Percentiles rank a stretch among this genome's conserved stretches.
phyloP scores from a whole-genome alignment of 2,113 vertebrate genomes.

The Campylomormyrus tamandua region DNA sequence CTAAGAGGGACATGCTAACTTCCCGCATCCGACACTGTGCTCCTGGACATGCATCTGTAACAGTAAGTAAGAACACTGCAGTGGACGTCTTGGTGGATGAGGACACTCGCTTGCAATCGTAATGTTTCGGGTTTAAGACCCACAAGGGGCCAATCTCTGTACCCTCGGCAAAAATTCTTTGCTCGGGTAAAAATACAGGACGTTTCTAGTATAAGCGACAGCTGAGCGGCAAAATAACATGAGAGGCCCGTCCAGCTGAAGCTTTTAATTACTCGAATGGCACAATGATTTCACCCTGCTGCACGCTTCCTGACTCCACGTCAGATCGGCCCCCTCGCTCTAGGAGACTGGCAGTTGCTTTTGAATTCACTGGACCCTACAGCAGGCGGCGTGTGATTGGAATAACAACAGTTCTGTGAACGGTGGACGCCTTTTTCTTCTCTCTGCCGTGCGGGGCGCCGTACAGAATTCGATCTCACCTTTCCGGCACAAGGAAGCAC shows the following conservation, averaged over 20 bases:
- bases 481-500: conserved; percentile 34
- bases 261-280: neutral
- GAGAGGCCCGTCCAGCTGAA: neutral
- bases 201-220: neutral
- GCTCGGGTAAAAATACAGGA: neutral
- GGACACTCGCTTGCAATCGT: neutral
- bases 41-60: neutral
- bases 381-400: conserved; percentile 66
- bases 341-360: conserved; percentile 58
- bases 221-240: neutral
- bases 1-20: neutral
- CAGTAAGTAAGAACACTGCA: neutral
- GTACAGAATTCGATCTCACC: conserved; percentile 26
- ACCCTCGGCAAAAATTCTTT: neutral
- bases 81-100: neutral
- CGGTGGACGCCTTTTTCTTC: conserved; percentile 45
- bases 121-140: neutral
- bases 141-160: neutral
- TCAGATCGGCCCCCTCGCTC: conserved; percentile 44
- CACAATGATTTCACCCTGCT: neutral
- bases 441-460: conserved; percentile 43
- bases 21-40: neutral
- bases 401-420: conserved; percentile 64
- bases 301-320: neutral
- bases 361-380: conserved; percentile 60